Evolutionary conservation across 1,140 invertebrate genomes (phyloP).

Genomic region (Eumeta japonica): DNA sequence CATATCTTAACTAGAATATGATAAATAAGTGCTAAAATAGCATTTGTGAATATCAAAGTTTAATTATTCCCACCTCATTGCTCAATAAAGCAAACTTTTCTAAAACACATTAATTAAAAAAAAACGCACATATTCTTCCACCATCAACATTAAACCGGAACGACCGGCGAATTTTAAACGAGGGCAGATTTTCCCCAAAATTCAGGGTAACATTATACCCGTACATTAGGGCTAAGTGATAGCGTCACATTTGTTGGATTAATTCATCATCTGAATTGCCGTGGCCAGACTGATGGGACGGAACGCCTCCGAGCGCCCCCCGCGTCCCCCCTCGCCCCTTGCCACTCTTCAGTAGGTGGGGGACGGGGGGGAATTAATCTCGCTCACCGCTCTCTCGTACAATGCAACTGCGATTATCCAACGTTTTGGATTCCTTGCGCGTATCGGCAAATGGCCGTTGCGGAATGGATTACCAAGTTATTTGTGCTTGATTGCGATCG

Average conservation of each 20-base stretch:
- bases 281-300: slow-evolving; percentile 54
- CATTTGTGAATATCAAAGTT: too few relatives aligned
- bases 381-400: slow-evolving; percentile 16
- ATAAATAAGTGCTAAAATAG: too few relatives aligned
- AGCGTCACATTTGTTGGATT: slow-evolving; percentile 56
- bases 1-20: too few relatives aligned
- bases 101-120: not conserved
- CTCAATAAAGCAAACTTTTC: too few relatives aligned
- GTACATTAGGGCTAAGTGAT: slow-evolving; percentile 56
- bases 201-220: slow-evolving; percentile 54
- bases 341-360: slow-evolving; percentile 8
- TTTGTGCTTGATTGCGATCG: too few relatives aligned
- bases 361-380: slow-evolving; percentile 9
- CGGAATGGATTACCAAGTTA: too few relatives aligned
- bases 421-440: too few relatives aligned
- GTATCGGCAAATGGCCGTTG: too few relatives aligned
- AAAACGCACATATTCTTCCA: slow-evolving; percentile 3
- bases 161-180: slow-evolving; percentile 17
- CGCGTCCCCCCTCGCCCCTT: slow-evolving; percentile 1
- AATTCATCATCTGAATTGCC: slow-evolving; percentile 57
- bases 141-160: slow-evolving; percentile 19
- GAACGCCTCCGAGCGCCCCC: slow-evolving; percentile 26
- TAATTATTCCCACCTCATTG: too few relatives aligned
- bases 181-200: slow-evolving; percentile 23
- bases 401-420: too few relatives aligned